These are phyloP conservation scores for Drosophila sulfurigaster DNA, from an alignment of 1,140 invertebrate species.

Conservation along the genomic window DNA sequence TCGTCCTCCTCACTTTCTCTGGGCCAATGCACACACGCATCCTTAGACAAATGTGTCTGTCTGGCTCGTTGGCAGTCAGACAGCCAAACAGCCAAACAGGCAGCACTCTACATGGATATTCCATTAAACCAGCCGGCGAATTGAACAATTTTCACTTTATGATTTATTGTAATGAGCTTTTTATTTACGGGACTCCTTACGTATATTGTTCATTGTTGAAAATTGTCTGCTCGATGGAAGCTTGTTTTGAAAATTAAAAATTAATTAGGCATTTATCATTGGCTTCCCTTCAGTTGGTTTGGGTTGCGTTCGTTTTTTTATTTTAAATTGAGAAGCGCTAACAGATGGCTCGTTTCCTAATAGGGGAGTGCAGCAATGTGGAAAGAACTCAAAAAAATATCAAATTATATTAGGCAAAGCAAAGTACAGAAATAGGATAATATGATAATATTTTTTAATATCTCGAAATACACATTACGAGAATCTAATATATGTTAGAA, in stretches of 20 bases:
- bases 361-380: background rate
- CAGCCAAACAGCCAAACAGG: no score
- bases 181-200: slow-evolving; percentile 63
- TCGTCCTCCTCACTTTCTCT: background rate
- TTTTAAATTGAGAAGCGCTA: slow-evolving; percentile 23
- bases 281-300: background rate
- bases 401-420: no score
- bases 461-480: no score
- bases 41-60: slow-evolving; percentile 70
- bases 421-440: no score
- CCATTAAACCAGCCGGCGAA: slow-evolving; percentile 67
- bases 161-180: slow-evolving; percentile 81
- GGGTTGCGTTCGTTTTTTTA: no score
- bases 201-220: slow-evolving; percentile 60
- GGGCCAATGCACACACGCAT: slow-evolving; percentile 44
- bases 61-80: slow-evolving; percentile 31
- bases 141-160: slow-evolving; percentile 79
- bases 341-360: slow-evolving; percentile 30
- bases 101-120: slow-evolving; percentile 67
- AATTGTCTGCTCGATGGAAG: slow-evolving; percentile 40
- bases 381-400: no score
- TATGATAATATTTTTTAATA: no score
- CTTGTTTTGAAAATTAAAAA: slow-evolving; percentile 79
- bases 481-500: no score
- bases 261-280: slow-evolving; percentile 84